Evolutionary conservation across 2,888 invertebrate species (phyloP), one percentile per base, ranked within the genome.

Genomic region (Sycophila texana): DNA sequence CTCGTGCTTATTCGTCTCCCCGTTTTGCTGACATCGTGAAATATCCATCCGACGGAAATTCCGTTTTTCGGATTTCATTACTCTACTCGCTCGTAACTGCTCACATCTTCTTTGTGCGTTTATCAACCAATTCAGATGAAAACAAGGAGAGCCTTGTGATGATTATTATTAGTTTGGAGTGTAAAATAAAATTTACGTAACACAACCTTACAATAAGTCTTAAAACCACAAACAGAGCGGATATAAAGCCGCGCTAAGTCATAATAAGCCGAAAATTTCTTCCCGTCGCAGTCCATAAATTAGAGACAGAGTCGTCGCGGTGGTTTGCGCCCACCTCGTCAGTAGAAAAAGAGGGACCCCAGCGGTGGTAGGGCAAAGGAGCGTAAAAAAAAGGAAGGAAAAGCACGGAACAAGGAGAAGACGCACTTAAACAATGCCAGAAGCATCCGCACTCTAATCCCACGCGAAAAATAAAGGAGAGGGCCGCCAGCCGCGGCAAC

Each of bases 1-100:
- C 85, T 83, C 80, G 82, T 84, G 85, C 83, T 83, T n/a, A 14
- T 20, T 57, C 55, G 26, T 57, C 16, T 53, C 51, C 55, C 51
- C 63, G 39, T 60, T 76, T 76, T 57, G 57, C n/a, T 18, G 26
- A 4, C 26, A 4, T 20, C 51, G 20, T 3, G 26, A 3, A n/a
- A n/a, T n/a, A 26, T 26, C 26, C 26, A 49, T 49, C 49, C 2
- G 16, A n/a, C 71, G 57, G 49, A 71, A 71, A 51, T 61, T 39
- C 26, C 13, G 18, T 20, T 58, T 39, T 39, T 39, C 39, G 39
- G 10, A 39, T 39, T 39, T 39, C 39, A 39, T 39, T 39, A 39
- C 39, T 39, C 39, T 39, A 39, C 7, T 39, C 10, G 39, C 7
- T 39, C 10, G 10, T 39, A 39, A 39, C 7, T 10, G 1, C 39